These are phyloP conservation scores for Terrapene triunguis DNA, from an alignment of 2,113 vertebrate genomes.

Conservation along the genomic window DNA sequence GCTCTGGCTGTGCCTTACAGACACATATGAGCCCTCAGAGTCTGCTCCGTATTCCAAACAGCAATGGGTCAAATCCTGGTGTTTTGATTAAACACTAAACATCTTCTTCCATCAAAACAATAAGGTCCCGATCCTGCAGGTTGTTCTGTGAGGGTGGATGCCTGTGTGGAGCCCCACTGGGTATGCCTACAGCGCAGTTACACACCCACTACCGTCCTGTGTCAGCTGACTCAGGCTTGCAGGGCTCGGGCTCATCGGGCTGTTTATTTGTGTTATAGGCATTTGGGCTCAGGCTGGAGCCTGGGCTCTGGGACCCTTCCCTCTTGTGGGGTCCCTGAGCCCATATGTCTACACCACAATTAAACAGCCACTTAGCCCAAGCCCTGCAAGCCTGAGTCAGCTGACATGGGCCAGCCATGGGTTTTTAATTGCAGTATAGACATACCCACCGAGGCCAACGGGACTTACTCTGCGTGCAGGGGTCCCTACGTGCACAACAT, in stretches of 20 bases:
- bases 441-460: not conserved
- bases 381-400: not conserved
- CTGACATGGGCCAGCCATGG: not conserved
- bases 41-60: not conserved
- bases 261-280: not conserved
- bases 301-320: not conserved
- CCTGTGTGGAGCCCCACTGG: too few species aligned
- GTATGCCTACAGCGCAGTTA: too few species aligned
- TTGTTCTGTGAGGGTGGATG: not conserved
- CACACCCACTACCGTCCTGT: too few species aligned
- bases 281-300: not conserved
- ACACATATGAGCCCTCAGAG: not conserved
- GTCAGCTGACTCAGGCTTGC: too few species aligned
- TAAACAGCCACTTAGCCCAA: not conserved
- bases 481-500: not conserved
- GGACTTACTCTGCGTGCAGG: accelerated
- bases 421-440: not conserved
- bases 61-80: not conserved
- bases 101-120: not conserved
- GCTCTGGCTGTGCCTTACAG: not conserved
- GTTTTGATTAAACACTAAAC: not conserved
- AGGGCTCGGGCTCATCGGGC: not conserved
- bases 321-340: not conserved
- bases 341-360: too few species aligned
- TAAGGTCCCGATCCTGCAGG: not conserved